Conservation (phyloP, 2,888 invertebrate genomes). For the Alcis repandata region DNA sequence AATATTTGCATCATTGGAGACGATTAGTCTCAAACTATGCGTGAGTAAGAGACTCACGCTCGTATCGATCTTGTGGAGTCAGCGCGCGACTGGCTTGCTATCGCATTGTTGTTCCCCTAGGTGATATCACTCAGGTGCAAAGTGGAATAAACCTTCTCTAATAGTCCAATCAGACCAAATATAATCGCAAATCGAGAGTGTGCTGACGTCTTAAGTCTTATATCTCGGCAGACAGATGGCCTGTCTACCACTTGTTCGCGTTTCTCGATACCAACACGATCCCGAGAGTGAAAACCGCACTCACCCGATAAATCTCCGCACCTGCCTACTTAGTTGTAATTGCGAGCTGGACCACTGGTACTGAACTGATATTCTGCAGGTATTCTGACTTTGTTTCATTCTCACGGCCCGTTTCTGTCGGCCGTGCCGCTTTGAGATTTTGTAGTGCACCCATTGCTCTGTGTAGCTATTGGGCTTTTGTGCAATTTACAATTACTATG, state of each 20-base stretch:
- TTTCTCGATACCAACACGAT: slow-evolving; percentile 72
- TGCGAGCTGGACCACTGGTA: slow-evolving; percentile 37
- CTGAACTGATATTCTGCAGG: slow-evolving; percentile 1
- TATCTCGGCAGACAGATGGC: slow-evolving; percentile 50
- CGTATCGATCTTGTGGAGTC: not conserved
- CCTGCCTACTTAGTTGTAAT: slow-evolving; percentile 60
- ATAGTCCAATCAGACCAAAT: no score
- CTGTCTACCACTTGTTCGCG: slow-evolving; percentile 66
- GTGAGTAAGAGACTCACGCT: not conserved
- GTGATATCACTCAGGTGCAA: no score
- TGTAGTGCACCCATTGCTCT: slow-evolving; percentile 2
- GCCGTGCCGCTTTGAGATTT: not conserved
- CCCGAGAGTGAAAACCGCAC: slow-evolving; percentile 75
- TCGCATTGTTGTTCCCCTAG: no score
- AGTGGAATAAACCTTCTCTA: not conserved
- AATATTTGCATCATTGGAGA: not conserved
- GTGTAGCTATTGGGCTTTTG: not conserved
- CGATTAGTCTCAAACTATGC: no score
- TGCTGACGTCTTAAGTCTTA: slow-evolving; percentile 15
- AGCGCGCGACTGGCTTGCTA: not conserved
- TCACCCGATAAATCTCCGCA: slow-evolving; percentile 69
- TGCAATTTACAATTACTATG: no score
- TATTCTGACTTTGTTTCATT: slow-evolving; percentile 45
- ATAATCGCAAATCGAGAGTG: not conserved
- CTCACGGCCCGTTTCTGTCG: slow-evolving; percentile 43